Base-by-base conservation (phyloP, 2,797 vertebrate genomes). In the Percopsis omiscomaycus region DNA sequence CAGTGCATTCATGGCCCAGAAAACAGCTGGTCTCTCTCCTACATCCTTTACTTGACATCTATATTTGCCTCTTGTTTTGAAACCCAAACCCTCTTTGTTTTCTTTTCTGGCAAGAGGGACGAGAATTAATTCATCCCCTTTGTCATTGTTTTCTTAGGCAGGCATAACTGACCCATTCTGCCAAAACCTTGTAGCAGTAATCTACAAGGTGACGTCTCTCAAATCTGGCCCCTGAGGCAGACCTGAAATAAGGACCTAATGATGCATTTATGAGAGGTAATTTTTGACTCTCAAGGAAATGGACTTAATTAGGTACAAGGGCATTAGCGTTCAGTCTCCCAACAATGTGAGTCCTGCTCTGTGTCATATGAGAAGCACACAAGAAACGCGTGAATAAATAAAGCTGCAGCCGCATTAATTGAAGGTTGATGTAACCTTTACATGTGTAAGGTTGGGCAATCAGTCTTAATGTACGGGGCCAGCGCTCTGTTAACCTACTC, bases 391-490 rank as follows among this genome's bases (percentile, higher is more conserved):
- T 51, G 57, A 69, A 70, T 68, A 70, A 56, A 63, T 61, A 71
- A 68, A 50, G 51, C 27, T 27, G 22, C 49, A 57, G 16, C 46
- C 67, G 66, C 68, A 84, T 86, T 86, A 89, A 84, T 80, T 88
- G 84, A 88, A 90, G 84, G 83, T 90, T 90, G 88, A 86, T 59
- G 69, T 84, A 88, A 90, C 85, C 90, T 87, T 90, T 90, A 84
- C 81, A 74, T 74, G 61, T 59, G 76, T 54, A 74, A 74, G 78
- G 77, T 64, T 74, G 64, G 46, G 75, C 75, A 85, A 91, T 92
- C 89, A 71, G 84, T 89, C 86, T 89, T 89, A 89, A 90, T 90
- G 77, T 73, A 63, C 52, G 54, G 64, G 74, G 67, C 68, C 69
- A 78, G 66, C 66, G 87, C 81, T 83, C 60, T 8, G 75, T 88